Conservation (phyloP, 2,797 vertebrate genomes). For the Pelobates cultripes region DNA sequence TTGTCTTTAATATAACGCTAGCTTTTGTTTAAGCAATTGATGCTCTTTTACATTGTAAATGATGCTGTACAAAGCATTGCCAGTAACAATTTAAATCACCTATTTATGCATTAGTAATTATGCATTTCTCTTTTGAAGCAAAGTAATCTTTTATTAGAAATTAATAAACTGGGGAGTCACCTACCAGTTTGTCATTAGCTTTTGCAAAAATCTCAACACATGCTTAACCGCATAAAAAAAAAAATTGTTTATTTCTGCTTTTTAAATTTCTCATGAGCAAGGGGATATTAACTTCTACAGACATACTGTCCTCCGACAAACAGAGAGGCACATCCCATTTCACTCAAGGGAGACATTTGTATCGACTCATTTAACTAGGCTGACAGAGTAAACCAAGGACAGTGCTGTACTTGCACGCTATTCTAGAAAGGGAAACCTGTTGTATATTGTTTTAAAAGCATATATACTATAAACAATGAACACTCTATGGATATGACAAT, state of each 20-base stretch:
- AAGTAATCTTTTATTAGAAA: neutral
- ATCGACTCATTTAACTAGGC: slow-evolving; percentile 51
- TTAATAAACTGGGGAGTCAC: neutral
- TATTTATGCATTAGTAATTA: no score
- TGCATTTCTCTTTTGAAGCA: no score
- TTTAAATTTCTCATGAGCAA: slow-evolving; percentile 34
- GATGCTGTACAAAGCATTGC: no score
- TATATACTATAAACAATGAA: neutral
- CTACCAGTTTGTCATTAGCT: neutral
- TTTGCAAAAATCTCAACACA: neutral
- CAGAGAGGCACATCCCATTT: slow-evolving; percentile 50
- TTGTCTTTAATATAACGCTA: no score
- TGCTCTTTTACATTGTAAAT: no score
- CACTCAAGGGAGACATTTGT: slow-evolving; percentile 51
- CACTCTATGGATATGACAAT: neutral
- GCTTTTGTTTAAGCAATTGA: no score
- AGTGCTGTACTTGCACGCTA: slow-evolving; percentile 47
- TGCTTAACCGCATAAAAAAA: neutral
- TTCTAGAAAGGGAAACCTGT: neutral
- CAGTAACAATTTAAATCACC: no score
- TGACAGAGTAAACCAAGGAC: slow-evolving; percentile 53
- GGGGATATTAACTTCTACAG: slow-evolving; percentile 49
- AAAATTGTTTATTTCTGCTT: slow-evolving; percentile 3
- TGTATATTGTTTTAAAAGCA: neutral
- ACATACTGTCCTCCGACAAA: slow-evolving; percentile 46